Evolutionary conservation across 2,888 invertebrate species (phyloP).

Genomic region (Spodoptera exigua): DNA sequence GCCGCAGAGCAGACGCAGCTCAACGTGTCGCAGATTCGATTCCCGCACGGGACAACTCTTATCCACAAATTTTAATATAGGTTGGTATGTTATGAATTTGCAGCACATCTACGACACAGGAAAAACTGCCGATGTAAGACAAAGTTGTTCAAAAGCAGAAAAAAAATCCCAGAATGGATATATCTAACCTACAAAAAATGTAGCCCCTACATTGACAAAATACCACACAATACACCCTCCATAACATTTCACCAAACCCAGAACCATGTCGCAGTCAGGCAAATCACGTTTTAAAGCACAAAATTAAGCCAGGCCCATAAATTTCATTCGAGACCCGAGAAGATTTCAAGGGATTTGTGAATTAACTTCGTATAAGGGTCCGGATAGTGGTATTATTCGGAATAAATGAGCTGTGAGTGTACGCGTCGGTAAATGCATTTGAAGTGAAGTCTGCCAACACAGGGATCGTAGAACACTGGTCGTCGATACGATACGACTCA

Average conservation of each 20-base stretch:
- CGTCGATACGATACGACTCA: conserved; percentile 4
- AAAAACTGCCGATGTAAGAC: no score
- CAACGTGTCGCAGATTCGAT: no score
- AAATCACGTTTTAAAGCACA: conserved; percentile 65
- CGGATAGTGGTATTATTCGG: conserved; percentile 62
- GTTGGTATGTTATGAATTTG: no score
- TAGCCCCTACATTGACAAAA: background rate
- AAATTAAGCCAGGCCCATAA: conserved; percentile 66
- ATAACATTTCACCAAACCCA: conserved; percentile 32
- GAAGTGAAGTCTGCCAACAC: conserved; percentile 37
- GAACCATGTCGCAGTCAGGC: conserved; percentile 47
- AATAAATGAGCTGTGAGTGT: conserved; percentile 71
- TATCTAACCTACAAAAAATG: background rate
- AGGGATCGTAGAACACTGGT: conserved; percentile 22
- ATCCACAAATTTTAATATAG: no score
- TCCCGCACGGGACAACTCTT: no score
- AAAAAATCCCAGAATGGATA: no score
- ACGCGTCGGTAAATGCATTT: conserved; percentile 59
- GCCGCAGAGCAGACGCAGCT: no score
- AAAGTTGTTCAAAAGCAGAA: background rate
- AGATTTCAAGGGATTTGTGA: conserved; percentile 70
- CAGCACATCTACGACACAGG: no score
- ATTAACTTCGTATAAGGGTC: conserved; percentile 64
- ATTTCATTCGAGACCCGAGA: conserved; percentile 72
- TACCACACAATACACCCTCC: conserved; percentile 3